Base-by-base conservation (phyloP, 2,888 invertebrate genomes). In the Cantharis nigra region DNA sequence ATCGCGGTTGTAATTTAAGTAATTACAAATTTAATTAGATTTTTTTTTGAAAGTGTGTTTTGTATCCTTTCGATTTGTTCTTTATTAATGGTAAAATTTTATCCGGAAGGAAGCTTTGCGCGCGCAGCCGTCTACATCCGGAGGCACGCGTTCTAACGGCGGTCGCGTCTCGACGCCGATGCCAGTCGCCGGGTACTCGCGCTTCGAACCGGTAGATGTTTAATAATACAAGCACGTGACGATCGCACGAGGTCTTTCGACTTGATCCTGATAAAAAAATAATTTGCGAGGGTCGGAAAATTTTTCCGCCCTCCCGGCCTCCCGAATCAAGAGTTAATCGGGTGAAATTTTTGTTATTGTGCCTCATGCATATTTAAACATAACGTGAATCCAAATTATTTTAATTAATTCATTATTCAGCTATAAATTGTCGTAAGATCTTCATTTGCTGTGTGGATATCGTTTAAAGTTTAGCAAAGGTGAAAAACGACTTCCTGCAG, bases 71-170 rank as follows among this genome's bases (percentile, higher is more conserved):
- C 10, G 28, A 70, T 30, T 70, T 70, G 16, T 20, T 71, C 69
- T 26, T 69, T 71, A 75, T 80, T 77, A 74, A 75, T 79, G 78
- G 71, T 72, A 71, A 79, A 81, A 76, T 79, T 76, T 80, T 77
- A 78, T 82, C 82, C 83, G 83, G 90, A 90, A 90, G 89, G 90
- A 90, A 90, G 89, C 89, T 90, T 90, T 90, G 91, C 90, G 90
- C 90, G 90, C 91, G 89, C 89, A 82, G 70, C 80, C 72, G 80
- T 79, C 81, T 81, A 82, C 82, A 82, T 87, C 85, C 86, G 87
- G 86, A 89, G 89, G 88, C 89, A 87, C 88, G 87, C 88, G 88
- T 88, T 87, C 84, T 85, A 86, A 85, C 85, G 83, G 83, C 85
- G 83, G 87, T 86, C 88, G 87, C 86, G 87, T 86, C 86, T 83